These are phyloP conservation scores for Chymomyza fuscimana DNA, from an alignment of 2,888 invertebrate genomes.

Conservation along the genomic window DNA sequence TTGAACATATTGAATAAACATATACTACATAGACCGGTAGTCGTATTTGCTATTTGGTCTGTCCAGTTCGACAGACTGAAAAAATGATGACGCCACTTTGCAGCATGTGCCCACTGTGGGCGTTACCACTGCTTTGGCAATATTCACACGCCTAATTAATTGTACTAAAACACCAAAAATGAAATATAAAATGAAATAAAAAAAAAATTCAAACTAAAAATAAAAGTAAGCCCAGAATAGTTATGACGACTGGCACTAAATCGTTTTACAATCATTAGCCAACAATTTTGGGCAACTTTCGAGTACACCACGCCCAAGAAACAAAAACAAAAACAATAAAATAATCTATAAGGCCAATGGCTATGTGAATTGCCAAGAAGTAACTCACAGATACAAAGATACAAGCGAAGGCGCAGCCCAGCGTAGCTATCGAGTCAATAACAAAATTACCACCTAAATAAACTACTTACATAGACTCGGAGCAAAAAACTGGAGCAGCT, in stretches of 20 bases:
- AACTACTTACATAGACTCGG: neutral
- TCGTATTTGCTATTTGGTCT: neutral
- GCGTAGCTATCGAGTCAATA: constrained; percentile 61
- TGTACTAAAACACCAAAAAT: constrained; percentile 24
- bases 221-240: neutral
- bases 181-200: neutral
- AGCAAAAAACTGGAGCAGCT: constrained; percentile 26
- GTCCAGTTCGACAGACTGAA: neutral
- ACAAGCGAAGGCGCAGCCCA: neutral
- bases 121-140: constrained; percentile 17
- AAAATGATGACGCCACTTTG: constrained; percentile 2
- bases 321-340: neutral
- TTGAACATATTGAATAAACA: constrained; percentile 27
- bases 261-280: constrained; percentile 61
- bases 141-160: constrained; percentile 68
- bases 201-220: neutral
- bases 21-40: neutral
- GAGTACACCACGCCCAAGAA: neutral
- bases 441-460: constrained; percentile 56
- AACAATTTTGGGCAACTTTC: constrained; percentile 14
- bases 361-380: neutral
- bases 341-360: neutral
- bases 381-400: neutral
- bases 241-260: constrained; percentile 24
- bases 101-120: neutral